Conservation (phyloP, 1,140 invertebrate genomes). For the Atta cephalotes region DNA sequence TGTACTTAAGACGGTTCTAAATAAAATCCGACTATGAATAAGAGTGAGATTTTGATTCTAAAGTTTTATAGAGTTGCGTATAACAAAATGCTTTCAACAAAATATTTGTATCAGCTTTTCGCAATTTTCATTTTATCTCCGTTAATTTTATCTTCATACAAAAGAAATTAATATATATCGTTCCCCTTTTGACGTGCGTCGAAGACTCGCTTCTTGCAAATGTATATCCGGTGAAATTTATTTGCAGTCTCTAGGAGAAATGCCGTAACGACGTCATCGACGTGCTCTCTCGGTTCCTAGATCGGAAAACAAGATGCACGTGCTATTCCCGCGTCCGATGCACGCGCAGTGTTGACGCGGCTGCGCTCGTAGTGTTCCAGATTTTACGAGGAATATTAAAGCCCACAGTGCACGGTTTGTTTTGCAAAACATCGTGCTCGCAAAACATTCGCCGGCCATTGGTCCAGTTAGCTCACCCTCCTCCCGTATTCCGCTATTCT, state of each 20-base stretch:
- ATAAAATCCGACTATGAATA: too few species aligned
- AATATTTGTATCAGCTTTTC: not conserved
- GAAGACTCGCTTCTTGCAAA: slow-evolving; percentile 21
- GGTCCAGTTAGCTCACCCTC: slow-evolving; percentile 23
- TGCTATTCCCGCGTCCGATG: slow-evolving; percentile 71
- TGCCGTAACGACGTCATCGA: slow-evolving; percentile 52
- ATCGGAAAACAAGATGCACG: slow-evolving; percentile 72
- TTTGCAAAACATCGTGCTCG: slow-evolving; percentile 71
- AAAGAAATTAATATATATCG: not conserved
- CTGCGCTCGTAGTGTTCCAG: slow-evolving; percentile 49
- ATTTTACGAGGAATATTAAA: slow-evolving; percentile 76
- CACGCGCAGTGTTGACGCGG: slow-evolving; percentile 71
- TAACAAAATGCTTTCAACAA: not conserved
- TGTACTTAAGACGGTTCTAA: too few species aligned
- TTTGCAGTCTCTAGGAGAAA: slow-evolving; percentile 39
- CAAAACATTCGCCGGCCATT: slow-evolving; percentile 70
- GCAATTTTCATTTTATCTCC: not conserved
- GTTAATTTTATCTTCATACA: not conserved
- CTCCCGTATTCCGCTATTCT: slow-evolving; percentile 26
- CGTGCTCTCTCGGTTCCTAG: slow-evolving; percentile 61
- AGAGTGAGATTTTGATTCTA: too few species aligned
- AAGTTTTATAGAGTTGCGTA: too few species aligned
- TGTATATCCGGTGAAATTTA: slow-evolving; percentile 58
- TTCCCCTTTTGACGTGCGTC: not conserved
- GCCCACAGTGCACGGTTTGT: slow-evolving; percentile 62